Percentiles rank a stretch among this genome's conserved stretches.
phyloP scores from a whole-genome alignment of 2,797 vertebrate species.

The Schizopygopsis pylzovi region DNA sequence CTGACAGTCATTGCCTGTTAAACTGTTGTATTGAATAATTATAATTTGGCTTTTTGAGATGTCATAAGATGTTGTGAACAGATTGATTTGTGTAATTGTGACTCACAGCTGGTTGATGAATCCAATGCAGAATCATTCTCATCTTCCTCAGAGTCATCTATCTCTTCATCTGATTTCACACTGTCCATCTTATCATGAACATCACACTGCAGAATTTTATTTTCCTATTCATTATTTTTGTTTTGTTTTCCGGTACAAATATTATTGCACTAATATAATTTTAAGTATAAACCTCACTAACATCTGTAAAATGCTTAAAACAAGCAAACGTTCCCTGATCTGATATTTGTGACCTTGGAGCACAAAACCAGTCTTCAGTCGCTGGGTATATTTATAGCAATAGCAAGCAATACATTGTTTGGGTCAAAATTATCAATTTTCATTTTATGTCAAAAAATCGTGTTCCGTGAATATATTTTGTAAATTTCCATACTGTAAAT shows the following conservation, averaged over 20 bases:
- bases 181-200: background rate
- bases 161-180: background rate
- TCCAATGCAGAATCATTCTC: slow-evolving; percentile 19
- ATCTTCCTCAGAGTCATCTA: slow-evolving; percentile 18
- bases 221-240: background rate
- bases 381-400: no score
- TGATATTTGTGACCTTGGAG: background rate
- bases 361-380: no score
- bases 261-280: background rate
- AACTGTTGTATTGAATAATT: background rate
- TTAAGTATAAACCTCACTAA: background rate
- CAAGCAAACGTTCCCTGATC: background rate
- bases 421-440: no score
- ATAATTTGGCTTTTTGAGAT: background rate
- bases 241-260: background rate
- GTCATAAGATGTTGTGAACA: background rate
- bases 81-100: background rate
- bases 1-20: background rate
- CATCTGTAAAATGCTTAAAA: background rate
- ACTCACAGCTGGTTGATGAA: slow-evolving; percentile 26
- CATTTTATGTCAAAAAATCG: no score
- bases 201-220: background rate
- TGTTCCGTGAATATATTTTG: no score
- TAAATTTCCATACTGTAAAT: no score
- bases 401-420: no score